Conservation (phyloP, 1,140 invertebrate species). For the Sycophila sp. region DNA sequence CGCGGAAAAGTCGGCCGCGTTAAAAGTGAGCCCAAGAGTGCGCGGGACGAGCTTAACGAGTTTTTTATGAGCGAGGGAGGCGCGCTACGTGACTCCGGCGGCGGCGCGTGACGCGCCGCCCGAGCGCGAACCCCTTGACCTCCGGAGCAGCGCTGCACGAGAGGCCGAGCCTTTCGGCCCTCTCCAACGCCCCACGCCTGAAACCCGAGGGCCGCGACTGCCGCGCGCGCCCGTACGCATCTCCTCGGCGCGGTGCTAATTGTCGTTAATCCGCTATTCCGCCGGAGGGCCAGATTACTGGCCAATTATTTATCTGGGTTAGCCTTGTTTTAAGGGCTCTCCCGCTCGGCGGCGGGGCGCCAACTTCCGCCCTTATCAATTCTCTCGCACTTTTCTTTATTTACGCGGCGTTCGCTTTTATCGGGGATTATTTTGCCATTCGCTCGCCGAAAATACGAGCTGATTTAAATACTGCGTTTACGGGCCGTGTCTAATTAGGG, state of each 20-base stretch:
- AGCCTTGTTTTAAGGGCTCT: no score
- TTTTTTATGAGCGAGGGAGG: constrained; percentile 13
- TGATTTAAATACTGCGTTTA: no score
- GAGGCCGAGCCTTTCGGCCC: neutral
- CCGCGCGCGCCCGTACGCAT: neutral
- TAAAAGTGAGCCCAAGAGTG: neutral
- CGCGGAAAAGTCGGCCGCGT: constrained; percentile 11
- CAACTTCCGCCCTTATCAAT: no score
- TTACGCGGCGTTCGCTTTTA: no score
- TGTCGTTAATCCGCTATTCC: neutral
- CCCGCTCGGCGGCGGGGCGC: neutral
- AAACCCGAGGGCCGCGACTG: neutral
- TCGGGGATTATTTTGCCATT: no score
- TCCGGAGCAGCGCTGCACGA: neutral
- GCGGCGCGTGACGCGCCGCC: neutral
- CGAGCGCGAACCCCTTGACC: neutral
- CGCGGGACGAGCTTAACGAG: constrained; percentile 20
- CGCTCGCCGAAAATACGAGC: no score
- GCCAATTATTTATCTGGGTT: no score
- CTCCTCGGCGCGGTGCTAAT: neutral
- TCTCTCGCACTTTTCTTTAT: no score
- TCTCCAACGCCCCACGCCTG: neutral
- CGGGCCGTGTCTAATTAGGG: no score
- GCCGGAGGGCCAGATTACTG: no score
- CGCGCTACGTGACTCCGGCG: constrained; percentile 11